Evolutionary conservation across 2,113 vertebrate genomes (phyloP).

Genomic region (Hylia prasina): DNA sequence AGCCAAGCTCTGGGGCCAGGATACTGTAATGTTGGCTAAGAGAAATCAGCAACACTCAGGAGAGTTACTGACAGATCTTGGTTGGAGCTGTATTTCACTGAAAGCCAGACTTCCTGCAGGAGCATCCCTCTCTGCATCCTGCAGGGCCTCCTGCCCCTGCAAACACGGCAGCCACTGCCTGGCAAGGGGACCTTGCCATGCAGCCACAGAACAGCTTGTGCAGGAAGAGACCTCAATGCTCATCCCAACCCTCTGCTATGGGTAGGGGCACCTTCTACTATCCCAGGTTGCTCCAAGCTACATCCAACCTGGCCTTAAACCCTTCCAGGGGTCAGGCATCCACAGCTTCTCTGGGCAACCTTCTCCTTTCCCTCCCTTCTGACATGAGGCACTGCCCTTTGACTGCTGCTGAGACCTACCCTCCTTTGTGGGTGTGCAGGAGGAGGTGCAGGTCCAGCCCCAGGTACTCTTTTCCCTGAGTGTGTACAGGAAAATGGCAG

Average conservation of each 20-base stretch:
- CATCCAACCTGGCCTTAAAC: neutral
- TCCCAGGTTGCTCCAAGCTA: neutral
- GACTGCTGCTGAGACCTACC: neutral
- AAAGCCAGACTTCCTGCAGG: neutral
- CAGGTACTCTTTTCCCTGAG: neutral
- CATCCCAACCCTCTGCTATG: neutral
- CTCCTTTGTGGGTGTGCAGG: neutral
- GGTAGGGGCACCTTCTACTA: neutral
- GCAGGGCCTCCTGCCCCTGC: rapidly evolving
- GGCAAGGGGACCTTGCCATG: rapidly evolving
- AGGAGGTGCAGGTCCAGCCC: neutral
- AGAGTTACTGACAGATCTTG: neutral
- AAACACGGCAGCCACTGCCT: neutral
- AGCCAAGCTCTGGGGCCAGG: neutral
- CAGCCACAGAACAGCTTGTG: neutral
- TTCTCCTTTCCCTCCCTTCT: neutral
- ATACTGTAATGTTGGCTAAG: neutral
- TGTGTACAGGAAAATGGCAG: neutral
- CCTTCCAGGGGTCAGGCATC: neutral
- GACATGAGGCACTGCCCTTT: neutral
- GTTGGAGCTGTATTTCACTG: neutral
- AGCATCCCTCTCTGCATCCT: neutral
- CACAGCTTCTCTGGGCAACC: neutral
- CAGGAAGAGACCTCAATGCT: neutral
- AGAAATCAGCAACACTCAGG: neutral